Evolutionary conservation across 2,113 vertebrate species (phyloP), one percentile per base, ranked within the genome.

Genomic region (Crotalus tigris): DNA sequence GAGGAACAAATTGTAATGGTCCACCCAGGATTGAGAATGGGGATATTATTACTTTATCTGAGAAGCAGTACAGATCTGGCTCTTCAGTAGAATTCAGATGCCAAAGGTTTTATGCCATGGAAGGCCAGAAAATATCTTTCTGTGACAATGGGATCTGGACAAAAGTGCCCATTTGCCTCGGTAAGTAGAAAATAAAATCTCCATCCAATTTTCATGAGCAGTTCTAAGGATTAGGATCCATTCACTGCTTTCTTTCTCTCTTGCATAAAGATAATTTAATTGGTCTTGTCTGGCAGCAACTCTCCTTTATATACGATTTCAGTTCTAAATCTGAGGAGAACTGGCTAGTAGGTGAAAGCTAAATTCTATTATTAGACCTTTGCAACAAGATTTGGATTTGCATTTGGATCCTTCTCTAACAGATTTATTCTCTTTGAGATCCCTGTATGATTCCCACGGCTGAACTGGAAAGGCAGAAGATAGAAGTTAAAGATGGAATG

Each of bases 141-240:
- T 92, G 92, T 55, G 7, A 85, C 92, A 92, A 89, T 92, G 87
- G 92, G 88, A 97, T 94, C 0, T 97, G 96, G 96, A 93, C 95
- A 87, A 6, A 9, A 58, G 59, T 15, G 0, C 96, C 96, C 1
- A 7, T 46, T 59, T 97, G 96, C 90, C 6, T 96, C 39, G 96
- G 96, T 97, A 96, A 92, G 85, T 0, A 44, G 19, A 13, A 86
- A 26, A 61, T 3, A 24, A 17, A 61, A 24, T 29, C 12, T 44
- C 26, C 7, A 17, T 4, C 8, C 1, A 29, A 23, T 49, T 49
- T 75, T 33, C 64, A 0, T 17, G 0, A 69, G 29, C 64, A 69
- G n/a, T 69, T 33, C 33, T 0, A 51, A 15, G 4, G 3, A 15
- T 55, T 17, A 55, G 54, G 54, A 55, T 55, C 15, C 54, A 4